A percentile compares a stretch with the other conserved stretches of the same genome.
Evolutionary conservation across 2,888 invertebrate species (phyloP).

Genomic region (Pecten maximus): DNA sequence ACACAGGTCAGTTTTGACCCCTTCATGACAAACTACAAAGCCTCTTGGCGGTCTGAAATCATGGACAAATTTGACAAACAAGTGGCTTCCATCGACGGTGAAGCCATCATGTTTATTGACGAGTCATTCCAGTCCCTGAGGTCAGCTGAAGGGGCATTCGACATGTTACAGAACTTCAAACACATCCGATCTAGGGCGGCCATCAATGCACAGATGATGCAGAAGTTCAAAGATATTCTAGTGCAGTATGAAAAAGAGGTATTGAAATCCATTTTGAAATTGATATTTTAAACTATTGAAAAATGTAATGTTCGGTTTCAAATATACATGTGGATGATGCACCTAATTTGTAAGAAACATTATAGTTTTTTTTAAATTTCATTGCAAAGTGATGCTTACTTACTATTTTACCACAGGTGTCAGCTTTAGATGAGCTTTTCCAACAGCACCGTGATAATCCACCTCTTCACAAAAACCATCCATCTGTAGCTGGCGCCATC

Average conservation of each 20-base stretch:
- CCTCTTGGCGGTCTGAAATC: conserved; percentile 91
- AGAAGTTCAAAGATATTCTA: conserved; percentile 93
- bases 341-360: too few species aligned
- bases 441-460: conserved; percentile 84
- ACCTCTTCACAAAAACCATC: conserved; percentile 89
- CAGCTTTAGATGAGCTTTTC: conserved; percentile 83
- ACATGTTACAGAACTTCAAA: conserved; percentile 90
- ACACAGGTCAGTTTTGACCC: conserved; percentile 92
- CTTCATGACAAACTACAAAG: conserved; percentile 89
- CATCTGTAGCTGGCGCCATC: conserved; percentile 92
- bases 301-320: too few species aligned
- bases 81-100: conserved; percentile 89
- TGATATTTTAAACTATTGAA: too few species aligned
- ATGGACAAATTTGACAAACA: conserved; percentile 90
- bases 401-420: conserved; percentile 85
- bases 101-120: conserved; percentile 93
- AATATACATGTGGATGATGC: too few species aligned
- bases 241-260: conserved; percentile 93
- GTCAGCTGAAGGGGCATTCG: conserved; percentile 91
- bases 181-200: conserved; percentile 89
- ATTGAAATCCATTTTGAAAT: conserved; percentile 42
- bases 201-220: conserved; percentile 89
- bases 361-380: too few species aligned
- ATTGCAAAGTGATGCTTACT: too few species aligned
- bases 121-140: conserved; percentile 91